Evolutionary conservation across 2,113 vertebrate species (phyloP).

Genomic region (Oxyruncus cristatus): DNA sequence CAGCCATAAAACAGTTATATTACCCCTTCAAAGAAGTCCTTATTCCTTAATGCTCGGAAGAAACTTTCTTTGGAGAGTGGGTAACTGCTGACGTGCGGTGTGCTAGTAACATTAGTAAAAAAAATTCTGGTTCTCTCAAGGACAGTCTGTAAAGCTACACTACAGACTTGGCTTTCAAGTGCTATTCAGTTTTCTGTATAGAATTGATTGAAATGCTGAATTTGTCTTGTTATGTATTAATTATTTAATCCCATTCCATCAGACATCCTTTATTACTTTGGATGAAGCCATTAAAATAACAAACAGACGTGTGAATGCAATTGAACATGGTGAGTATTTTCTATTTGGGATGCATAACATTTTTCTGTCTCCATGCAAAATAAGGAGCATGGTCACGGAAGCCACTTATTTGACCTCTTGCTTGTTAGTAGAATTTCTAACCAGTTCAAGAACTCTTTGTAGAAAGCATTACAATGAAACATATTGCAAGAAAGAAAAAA

Average conservation of each 20-base stretch:
- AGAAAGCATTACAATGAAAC: neutral
- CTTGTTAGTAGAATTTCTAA: neutral
- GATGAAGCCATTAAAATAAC: slow-evolving; percentile 99
- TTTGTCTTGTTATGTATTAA: neutral
- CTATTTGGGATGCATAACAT: neutral
- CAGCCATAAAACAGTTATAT: neutral
- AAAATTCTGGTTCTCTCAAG: neutral
- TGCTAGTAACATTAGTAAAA: neutral
- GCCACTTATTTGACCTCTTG: neutral
- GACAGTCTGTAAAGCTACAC: neutral
- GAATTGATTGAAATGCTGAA: neutral
- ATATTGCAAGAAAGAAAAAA: neutral
- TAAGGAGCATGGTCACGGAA: neutral
- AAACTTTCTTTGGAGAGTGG: neutral
- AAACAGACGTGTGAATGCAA: slow-evolving; percentile 97
- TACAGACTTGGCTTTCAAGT: neutral
- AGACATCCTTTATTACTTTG: slow-evolving; percentile 98
- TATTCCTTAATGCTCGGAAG: neutral
- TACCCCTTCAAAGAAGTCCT: neutral
- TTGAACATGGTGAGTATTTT: slow-evolving; percentile 90
- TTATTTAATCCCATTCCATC: slow-evolving; percentile 38
- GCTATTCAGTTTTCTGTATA: neutral
- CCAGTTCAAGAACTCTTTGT: neutral
- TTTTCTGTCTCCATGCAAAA: neutral
- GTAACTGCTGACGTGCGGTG: fast-evolving